A percentile compares a stretch with the other conserved stretches of the same genome.
Conservation (phyloP, 2,888 invertebrate genomes). For the Brachyptera putata region DNA sequence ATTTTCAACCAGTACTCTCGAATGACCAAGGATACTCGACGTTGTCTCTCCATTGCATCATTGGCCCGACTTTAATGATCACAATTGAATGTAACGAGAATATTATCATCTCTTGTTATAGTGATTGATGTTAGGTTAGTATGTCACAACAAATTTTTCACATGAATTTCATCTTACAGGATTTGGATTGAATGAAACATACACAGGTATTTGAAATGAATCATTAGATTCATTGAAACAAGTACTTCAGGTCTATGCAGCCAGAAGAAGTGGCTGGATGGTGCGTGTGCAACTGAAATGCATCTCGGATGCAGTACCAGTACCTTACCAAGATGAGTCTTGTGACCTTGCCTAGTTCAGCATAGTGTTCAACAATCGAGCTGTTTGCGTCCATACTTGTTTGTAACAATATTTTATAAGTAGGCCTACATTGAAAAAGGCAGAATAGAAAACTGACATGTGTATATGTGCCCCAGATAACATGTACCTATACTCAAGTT, state of each 20-base stretch:
- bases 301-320: too few relatives aligned
- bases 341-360: slow-evolving; percentile 20
- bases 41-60: too few relatives aligned
- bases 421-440: neutral
- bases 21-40: too few relatives aligned
- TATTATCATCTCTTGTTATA: slow-evolving; percentile 13
- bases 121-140: slow-evolving; percentile 22
- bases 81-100: slow-evolving; percentile 8
- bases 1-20: too few relatives aligned
- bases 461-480: slow-evolving; percentile 11
- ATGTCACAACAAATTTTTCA: slow-evolving; percentile 16
- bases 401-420: slow-evolving; percentile 10
- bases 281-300: too few relatives aligned
- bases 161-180: slow-evolving; percentile 19
- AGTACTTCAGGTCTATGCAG: slow-evolving; percentile 6
- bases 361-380: too few relatives aligned
- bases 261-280: slow-evolving; percentile 8
- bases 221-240: neutral
- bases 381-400: neutral
- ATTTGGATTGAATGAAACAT: slow-evolving; percentile 4
- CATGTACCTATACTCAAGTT: neutral
- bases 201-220: slow-evolving; percentile 4
- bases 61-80: slow-evolving; percentile 12
- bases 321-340: slow-evolving; percentile 10
- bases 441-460: neutral